Base-by-base conservation (phyloP, 2,888 invertebrate genomes). In the Euplexia lucipara region DNA sequence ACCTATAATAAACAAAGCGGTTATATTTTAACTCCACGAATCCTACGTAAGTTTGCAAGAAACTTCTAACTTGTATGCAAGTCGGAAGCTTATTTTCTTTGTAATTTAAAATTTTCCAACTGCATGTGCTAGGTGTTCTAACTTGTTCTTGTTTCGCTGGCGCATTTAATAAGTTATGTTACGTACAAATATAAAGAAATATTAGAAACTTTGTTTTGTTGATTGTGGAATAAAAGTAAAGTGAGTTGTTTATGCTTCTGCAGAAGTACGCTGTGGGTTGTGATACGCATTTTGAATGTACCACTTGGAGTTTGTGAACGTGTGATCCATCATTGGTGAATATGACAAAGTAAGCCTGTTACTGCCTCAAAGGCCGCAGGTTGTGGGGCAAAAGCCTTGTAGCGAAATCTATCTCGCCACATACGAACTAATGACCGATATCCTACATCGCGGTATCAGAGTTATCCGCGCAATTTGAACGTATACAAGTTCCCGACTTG, bases 71-170 rank as follows among this genome's bases (percentile, higher is more conserved):
- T 89, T 89, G 80, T 82, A 88, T 88, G 86, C 86, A 84, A 89
- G 84, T 88, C 83, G 83, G 82, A 81, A 84, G 85, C 88, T 90
- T 88, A 89, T 91, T 91, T 92, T 90, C 90, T 90, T 91, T 88
- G 89, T 90, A 91, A 92, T 92, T 91, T 91, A 89, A 92, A 92
- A 91, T 90, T 92, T 90, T 83, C 83, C 85, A 85, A 85, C 86
- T 88, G 86, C 85, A 86, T 88, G 83, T 88, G 85, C 84, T 83
- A 86, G 85, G 82, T 84, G 82, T 85, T 85, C 80, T 79, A 86
- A 83, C 78, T 84, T 82, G 75, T 83, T 83, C 68, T 72, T 74
- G 75, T 81, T 79, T 78, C 76, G 61, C 79, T 79, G 79, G 68
- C 81, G 53, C 78, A 71, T 79, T 75, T 75, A 79, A 75, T 79